These are phyloP conservation scores for Heterodera carotae DNA, from an alignment of 1,140 invertebrate genomes.

Conservation along the genomic window DNA sequence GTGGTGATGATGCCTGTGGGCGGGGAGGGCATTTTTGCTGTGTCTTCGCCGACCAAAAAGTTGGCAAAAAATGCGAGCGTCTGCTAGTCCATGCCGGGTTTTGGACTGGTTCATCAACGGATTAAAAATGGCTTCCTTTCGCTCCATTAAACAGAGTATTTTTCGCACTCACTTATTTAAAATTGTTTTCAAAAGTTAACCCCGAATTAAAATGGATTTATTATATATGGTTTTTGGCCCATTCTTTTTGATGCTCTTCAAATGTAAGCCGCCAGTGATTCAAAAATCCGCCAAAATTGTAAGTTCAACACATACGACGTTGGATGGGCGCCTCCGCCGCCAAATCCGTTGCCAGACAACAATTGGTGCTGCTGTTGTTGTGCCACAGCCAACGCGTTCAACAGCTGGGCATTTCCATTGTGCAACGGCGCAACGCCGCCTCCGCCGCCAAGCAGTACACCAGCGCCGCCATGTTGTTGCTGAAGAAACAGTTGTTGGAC, in stretches of 20 bases:
- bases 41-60: neutral
- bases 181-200: no score
- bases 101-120: no score
- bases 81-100: no score
- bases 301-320: no score
- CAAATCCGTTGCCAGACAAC: neutral
- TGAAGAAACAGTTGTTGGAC: slow-evolving; percentile 62
- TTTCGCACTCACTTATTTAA: no score
- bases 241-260: no score
- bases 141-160: no score
- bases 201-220: no score
- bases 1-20: slow-evolving; percentile 14
- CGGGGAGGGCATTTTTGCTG: no score
- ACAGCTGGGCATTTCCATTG: slow-evolving; percentile 8
- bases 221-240: no score
- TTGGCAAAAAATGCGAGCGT: neutral
- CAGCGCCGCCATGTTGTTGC: neutral
- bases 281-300: neutral
- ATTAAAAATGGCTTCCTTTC: no score
- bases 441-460: slow-evolving; percentile 31
- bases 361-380: slow-evolving; percentile 53
- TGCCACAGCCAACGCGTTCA: slow-evolving; percentile 50
- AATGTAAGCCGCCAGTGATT: slow-evolving; percentile 1
- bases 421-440: neutral
- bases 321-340: neutral